These are phyloP conservation scores for Phoebastria nigripes DNA, from an alignment of 2,797 vertebrate genomes.

Conservation along the genomic window DNA sequence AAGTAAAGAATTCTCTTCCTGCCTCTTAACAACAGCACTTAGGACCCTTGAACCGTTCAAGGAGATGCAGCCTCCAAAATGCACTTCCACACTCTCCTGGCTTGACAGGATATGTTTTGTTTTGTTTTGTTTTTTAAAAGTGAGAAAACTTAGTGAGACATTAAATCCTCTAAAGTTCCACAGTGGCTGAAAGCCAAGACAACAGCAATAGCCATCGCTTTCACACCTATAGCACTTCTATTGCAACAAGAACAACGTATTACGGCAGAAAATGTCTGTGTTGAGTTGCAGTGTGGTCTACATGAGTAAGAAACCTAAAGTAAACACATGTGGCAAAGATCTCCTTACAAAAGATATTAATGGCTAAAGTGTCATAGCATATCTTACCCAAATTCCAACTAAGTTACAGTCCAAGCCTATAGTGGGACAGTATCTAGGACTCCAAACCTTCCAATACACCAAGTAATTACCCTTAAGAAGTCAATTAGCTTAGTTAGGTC, in stretches of 20 bases:
- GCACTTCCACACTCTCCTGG: not conserved
- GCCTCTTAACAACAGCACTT: not conserved
- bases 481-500: not conserved
- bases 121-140: too few relatives aligned
- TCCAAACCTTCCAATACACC: not conserved
- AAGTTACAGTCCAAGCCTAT: not conserved
- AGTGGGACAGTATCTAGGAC: not conserved
- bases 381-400: not conserved
- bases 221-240: not conserved
- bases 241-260: not conserved
- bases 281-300: not conserved
- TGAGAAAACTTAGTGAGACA: not conserved
- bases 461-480: not conserved
- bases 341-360: not conserved
- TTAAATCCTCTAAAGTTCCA: not conserved
- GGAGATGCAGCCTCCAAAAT: not conserved
- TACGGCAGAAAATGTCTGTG: not conserved
- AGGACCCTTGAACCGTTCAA: not conserved
- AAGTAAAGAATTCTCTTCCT: not conserved
- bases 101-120: not conserved
- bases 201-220: not conserved
- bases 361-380: too few relatives aligned
- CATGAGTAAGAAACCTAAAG: not conserved
- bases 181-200: not conserved
- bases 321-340: not conserved